Evolutionary conservation across 2,113 vertebrate genomes (phyloP).

Genomic region (Galbula dea): DNA sequence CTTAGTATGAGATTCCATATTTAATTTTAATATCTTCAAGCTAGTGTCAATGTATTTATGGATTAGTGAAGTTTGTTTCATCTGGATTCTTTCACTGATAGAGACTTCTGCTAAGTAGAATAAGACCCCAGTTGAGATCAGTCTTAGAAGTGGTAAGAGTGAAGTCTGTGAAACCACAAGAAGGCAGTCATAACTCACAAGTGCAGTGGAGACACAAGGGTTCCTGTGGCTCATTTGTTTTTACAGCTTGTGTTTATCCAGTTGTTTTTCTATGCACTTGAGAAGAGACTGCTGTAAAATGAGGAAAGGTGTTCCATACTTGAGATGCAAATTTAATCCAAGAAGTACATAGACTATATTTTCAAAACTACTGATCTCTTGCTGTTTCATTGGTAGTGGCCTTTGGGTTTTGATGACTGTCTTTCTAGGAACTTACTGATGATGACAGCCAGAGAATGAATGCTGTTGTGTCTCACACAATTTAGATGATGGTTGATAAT

Average conservation of each 20-base stretch:
- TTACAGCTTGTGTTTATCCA: neutral
- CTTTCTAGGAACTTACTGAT: neutral
- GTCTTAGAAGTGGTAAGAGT: constrained; percentile 18
- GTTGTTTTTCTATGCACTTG: neutral
- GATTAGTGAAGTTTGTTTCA: neutral
- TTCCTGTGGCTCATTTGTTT: constrained; percentile 6
- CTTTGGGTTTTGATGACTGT: neutral
- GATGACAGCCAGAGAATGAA: neutral
- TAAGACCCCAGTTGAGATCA: neutral
- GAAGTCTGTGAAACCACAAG: neutral
- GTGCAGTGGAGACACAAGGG: neutral
- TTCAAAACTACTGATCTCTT: neutral
- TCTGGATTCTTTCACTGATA: neutral
- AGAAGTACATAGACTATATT: neutral
- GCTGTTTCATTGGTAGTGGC: neutral
- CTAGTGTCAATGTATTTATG: neutral
- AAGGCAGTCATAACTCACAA: constrained; percentile 14
- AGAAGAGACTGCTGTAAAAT: neutral
- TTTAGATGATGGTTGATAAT: neutral
- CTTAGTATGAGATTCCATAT: neutral
- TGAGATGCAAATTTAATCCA: neutral
- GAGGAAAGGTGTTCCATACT: neutral
- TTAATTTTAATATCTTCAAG: neutral
- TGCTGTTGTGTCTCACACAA: neutral
- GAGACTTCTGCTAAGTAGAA: neutral